Base-by-base conservation (phyloP, 2,888 invertebrate species). In the Clanis bilineata region DNA sequence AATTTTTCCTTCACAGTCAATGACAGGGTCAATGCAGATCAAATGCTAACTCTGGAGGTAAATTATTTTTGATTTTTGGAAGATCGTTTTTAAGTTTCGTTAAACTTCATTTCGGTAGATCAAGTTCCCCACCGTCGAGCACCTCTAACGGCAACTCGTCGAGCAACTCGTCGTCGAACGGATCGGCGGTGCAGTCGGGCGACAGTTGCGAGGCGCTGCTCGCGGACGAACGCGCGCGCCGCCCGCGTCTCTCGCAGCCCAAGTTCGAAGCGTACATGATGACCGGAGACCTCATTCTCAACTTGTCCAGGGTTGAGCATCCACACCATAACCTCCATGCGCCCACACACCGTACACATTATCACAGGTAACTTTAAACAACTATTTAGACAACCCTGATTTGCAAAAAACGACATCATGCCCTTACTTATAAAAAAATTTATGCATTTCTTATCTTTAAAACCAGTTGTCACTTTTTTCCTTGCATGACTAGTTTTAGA, bases 231-330 rank as follows among this genome's bases (percentile, higher is more conserved):
- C 86, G 88, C 72, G 72, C 78, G 71, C 72, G 85, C 70, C 76
- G 84, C 67, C 79, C 86, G 62, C 83, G 88, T 70, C 78, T 75
- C 69, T 77, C 82, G 66, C 86, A 85, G 67, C 92, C 92, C 65
- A 95, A 97, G 86, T 97, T 97, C 90, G 98, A 98, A 90, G 97
- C 98, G 61, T 98, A 97, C 93, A 97, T 98, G 95, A 98, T 98
- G 98, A 98, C 98, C 32, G 98, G 98, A 51, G 98, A 98, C 88
- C 95, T 98, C 79, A 98, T 98, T 85, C 94, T 98, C 73, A 98
- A 98, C 90, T 94, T 98, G 70, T 97, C 98, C 64, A 93, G 96
- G 72, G 96, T 96, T 62, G 96, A 96, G 68, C 95, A 95, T 70
- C 93, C 93, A 56, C 93, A 94, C 71, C 85, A 91, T 72, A 92